Evolutionary conservation across 2,113 vertebrate species (phyloP), one percentile per base, ranked within the genome.

Genomic region (Pseudorectes ferrugineus): DNA sequence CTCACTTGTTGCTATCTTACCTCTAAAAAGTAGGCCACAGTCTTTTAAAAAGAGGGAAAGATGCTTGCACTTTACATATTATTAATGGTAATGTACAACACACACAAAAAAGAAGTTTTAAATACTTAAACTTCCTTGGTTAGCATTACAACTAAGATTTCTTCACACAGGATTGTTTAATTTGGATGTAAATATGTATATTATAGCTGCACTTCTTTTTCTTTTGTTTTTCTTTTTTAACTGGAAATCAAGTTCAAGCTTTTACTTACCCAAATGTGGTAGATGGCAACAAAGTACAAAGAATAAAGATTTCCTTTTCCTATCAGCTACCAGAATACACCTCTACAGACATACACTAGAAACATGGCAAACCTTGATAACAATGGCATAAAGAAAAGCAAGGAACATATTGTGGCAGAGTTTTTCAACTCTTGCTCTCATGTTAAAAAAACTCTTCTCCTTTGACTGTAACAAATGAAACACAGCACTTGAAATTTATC

Each of bases 261-360:
- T 88, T 55, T n/a, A 38, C 15, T 61, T 68, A 73, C 11, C 5
- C 35, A 70, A 49, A 42, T 26, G 42, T 23, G 12, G 7, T 17
- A 14, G 23, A 86, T 24, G 15, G 14, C 21, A 81, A 23, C 5
- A 11, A 86, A 65, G 29, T 25, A 79, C 10, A 75, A 67, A 14
- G 9, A 43, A 55, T 20, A 45, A 57, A 42, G 4, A 38, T 15
- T 10, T 54, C 14, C 43, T 81, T 80, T 62, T 58, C 75, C 55
- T 45, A 5, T 46, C 63, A 88, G 18, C 35, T 65, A 48, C n/a
- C 28, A 71, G 20, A 4, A 14, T 14, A 33, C 13, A 66, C 6
- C 8, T 66, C 26, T 46, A 45, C 5, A 89, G 49, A 72, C 0
- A 0, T 28, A 43, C 0, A 6, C 5, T 12, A 72, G n/a, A 92